phyloP scores from a whole-genome alignment of 1,140 invertebrate genomes.

The Drosophila setifemur region DNA sequence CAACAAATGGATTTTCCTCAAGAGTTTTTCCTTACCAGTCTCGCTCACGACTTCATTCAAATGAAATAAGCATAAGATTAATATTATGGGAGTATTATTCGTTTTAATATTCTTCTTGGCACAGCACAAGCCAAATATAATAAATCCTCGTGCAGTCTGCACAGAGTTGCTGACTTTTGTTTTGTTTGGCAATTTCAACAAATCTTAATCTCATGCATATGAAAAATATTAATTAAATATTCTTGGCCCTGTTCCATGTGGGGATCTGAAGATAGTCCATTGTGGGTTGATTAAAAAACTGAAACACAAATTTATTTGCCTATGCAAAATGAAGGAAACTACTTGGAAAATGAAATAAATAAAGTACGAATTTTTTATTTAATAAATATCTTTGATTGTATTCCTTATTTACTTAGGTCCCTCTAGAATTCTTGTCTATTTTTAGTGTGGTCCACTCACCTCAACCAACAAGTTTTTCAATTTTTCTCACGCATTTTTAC shows the following conservation, averaged over 20 bases:
- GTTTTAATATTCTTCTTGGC: too few relatives aligned
- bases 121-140: not conserved
- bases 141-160: not conserved
- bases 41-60: slow-evolving; percentile 51
- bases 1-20: slow-evolving; percentile 74
- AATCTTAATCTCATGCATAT: too few relatives aligned
- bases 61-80: slow-evolving; percentile 69
- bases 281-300: too few relatives aligned
- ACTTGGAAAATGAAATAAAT: not conserved
- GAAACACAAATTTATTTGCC: too few relatives aligned
- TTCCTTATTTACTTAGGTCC: too few relatives aligned
- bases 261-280: too few relatives aligned
- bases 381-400: too few relatives aligned
- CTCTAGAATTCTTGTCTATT: not conserved
- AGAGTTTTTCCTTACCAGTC: slow-evolving; percentile 33
- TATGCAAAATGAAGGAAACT: too few relatives aligned
- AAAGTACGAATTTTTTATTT: too few relatives aligned
- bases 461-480: slow-evolving; percentile 33
- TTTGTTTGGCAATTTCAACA: too few relatives aligned
- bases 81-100: slow-evolving; percentile 48
- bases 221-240: not conserved
- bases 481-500: slow-evolving; percentile 52
- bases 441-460: slow-evolving; percentile 6
- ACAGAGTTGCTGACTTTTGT: too few relatives aligned
- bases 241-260: not conserved